Base-by-base conservation (phyloP, 2,797 vertebrate species). In the Malacoctenus gilli region DNA sequence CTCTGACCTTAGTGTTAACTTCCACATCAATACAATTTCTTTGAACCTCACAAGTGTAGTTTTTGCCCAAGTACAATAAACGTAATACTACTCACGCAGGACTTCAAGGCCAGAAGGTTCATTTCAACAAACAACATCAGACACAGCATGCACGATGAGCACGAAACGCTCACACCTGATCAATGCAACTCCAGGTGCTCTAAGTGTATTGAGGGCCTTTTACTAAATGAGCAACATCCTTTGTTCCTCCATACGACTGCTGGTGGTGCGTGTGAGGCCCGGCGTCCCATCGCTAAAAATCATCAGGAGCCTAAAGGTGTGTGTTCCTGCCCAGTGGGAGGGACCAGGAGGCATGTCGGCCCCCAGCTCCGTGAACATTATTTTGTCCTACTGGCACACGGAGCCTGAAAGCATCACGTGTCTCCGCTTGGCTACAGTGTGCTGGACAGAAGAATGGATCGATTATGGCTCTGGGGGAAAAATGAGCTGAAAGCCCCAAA, bases 281-380 rank as follows among this genome's bases (percentile, higher is more conserved):
- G 71, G 47, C 62, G 16, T 69, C 82, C 79, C 43, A 13, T 60
- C 13, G 81, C 49, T 77, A 63, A 73, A 79, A 78, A 86, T 85
- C 78, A 77, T 87, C 82, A 81, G 10, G 32, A 41, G 50, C 52
- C 63, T 52, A 60, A 70, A 21, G 38, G 59, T 57, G 34, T 62
- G 68, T 76, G 77, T 76, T 79, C 18, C 20, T 22, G 56, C 82
- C 63, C 79, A 57, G 67, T 61, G 39, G 77, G 83, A 49, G 63
- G 62, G 56, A 63, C 30, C 4, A 7, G 0, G 59, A 67, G 55
- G 36, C 63, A 75, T 72, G 42, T 75, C 54, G 23, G 40, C 68
- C 43, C 25, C 5, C 5, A 68, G 65, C 51, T 40, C 60, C 59
- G 43, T 12, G 20, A 49, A 55, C 13, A 28, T 43, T 31, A 32